Conservation (phyloP, 2,888 invertebrate genomes). For the Pandemis cinnamomeana region DNA sequence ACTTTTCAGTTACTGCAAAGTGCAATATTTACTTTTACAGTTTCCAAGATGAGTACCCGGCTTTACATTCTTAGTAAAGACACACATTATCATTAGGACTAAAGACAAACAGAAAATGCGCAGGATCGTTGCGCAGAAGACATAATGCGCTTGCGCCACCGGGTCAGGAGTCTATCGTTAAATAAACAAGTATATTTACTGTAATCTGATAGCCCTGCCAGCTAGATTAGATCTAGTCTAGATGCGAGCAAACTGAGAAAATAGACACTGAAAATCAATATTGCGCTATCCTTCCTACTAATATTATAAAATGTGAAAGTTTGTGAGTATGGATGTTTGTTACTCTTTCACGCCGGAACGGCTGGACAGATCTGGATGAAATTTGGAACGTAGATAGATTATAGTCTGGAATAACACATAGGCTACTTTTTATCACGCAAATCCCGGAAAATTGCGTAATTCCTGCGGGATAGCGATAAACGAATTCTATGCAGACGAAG, state of each 20-base stretch:
- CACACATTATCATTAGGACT: neutral
- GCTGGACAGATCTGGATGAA: too few relatives aligned
- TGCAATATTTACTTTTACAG: neutral
- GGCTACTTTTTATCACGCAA: too few relatives aligned
- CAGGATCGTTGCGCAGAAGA: constrained; percentile 32
- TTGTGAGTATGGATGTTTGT: too few relatives aligned
- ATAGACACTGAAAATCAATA: neutral
- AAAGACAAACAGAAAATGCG: neutral
- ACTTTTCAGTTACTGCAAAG: too few relatives aligned
- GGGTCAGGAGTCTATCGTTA: constrained; percentile 41
- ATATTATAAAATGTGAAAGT: too few relatives aligned
- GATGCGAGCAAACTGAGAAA: constrained; percentile 6
- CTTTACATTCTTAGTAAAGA: neutral
- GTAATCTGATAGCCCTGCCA: constrained; percentile 33
- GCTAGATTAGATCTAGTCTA: constrained; percentile 24
- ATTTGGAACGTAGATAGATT: too few relatives aligned
- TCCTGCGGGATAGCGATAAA: too few relatives aligned
- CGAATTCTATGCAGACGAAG: too few relatives aligned
- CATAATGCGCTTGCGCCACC: constrained; percentile 33
- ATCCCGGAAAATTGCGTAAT: too few relatives aligned
- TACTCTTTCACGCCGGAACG: too few relatives aligned
- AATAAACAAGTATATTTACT: constrained; percentile 44
- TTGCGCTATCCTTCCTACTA: too few relatives aligned
- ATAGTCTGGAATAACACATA: too few relatives aligned
- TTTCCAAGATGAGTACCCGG: neutral